phyloP scores from a whole-genome alignment of 2,113 vertebrate species.

The Leiothrix lutea region DNA sequence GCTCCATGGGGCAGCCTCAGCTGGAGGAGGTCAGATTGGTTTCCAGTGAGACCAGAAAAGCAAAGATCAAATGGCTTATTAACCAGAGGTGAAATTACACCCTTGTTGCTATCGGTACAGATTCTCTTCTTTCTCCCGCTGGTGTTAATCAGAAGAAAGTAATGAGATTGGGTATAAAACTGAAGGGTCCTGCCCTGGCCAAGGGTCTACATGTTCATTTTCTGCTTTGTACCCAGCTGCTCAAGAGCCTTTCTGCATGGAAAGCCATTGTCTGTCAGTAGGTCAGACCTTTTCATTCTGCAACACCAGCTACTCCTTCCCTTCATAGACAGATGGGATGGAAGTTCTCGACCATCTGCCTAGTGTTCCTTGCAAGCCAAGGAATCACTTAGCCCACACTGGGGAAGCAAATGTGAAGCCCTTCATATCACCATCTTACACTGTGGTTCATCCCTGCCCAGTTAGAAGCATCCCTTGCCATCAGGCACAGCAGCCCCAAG shows the following conservation, averaged over 20 bases:
- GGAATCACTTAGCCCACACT: background rate
- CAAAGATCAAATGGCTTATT: slow-evolving; percentile 24
- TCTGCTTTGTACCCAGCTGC: background rate
- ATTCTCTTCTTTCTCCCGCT: background rate
- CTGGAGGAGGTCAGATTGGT: background rate
- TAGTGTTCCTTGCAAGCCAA: background rate
- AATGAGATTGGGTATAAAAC: background rate
- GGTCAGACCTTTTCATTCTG: background rate
- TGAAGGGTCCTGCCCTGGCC: background rate
- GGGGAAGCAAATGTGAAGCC: background rate
- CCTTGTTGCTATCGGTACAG: background rate
- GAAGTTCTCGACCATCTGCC: background rate
- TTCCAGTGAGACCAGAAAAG: background rate
- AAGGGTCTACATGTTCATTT: background rate
- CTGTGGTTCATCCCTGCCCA: background rate
- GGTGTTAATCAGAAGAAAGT: background rate
- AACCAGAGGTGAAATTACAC: slow-evolving; percentile 48
- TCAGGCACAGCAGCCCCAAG: background rate
- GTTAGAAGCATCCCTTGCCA: background rate
- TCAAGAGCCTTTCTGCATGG: background rate
- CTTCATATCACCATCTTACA: background rate
- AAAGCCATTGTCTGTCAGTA: background rate
- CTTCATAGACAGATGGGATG: background rate
- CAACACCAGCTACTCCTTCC: background rate
- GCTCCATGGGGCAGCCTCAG: background rate